Base-by-base conservation (phyloP, 2,888 invertebrate species). In the Ypsolopha sequella region DNA sequence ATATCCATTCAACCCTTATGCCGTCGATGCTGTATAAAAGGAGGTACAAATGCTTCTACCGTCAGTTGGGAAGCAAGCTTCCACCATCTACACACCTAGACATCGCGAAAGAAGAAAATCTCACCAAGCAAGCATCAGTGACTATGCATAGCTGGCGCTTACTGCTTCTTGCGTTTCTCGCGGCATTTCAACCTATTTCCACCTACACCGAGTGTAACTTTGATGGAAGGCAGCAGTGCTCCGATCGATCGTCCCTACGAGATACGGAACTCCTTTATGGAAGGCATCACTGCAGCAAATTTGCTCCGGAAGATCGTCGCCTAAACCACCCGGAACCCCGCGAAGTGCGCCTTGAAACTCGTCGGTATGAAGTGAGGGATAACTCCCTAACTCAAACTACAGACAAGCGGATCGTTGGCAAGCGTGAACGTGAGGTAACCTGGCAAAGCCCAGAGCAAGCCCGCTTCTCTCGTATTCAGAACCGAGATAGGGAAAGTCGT, bases 91-190 rank as follows among this genome's bases (percentile, higher is more conserved):
- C 75, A 73, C 68, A 66, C 68, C 66, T 62, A 63, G 54, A 61
- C 58, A 62, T 63, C 62, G 62, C 62, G 58, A 67, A 34, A 65
- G 58, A 62, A 68, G 62, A 66, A 60, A 62, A 59, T 59, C 53
- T 33, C 52, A 48, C 48, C 51, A 58, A 63, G 60, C 63, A 56
- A 58, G 41, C 48, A 60, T 69, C 63, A 67, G 79, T 79, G 72
- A 85, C 77, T 84, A 86, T 86, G 86, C 71, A 84, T 84, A 78
- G 77, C 73, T 81, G 84, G 82, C 71, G 75, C 80, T 78, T 84
- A 64, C 71, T 79, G 58, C 68, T 86, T 57, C 68, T 82, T 68
- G 76, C 78, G 68, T 69, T 81, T 68, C 67, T 78, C 65, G 76
- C 76, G 66, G 68, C 77, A 55, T 35, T 43, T 80, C 56, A 73